A percentile compares a stretch with the other conserved stretches of the same genome.
These are phyloP conservation scores for Dryomyza anilis DNA, from an alignment of 2,888 invertebrate species.

Conservation along the genomic window DNA sequence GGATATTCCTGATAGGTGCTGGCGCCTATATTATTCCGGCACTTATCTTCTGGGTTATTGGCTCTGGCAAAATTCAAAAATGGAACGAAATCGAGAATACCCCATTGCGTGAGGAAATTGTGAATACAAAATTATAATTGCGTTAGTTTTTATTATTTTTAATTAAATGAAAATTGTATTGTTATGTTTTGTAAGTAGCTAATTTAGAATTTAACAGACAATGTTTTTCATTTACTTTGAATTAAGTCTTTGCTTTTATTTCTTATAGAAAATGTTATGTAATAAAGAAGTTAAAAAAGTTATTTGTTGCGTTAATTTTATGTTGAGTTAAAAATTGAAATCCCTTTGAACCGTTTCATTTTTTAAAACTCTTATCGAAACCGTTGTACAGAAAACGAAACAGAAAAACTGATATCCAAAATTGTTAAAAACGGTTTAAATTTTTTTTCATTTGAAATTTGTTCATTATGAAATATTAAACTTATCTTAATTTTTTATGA, in stretches of 20 bases:
- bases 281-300: neutral
- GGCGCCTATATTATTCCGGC: constrained; percentile 73
- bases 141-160: neutral
- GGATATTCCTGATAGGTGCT: constrained; percentile 75
- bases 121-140: constrained; percentile 54
- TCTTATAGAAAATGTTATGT: constrained; percentile 6
- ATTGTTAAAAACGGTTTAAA: neutral
- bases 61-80: constrained; percentile 72
- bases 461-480: too few species aligned
- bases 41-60: constrained; percentile 72
- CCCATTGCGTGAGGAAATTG: constrained; percentile 47
- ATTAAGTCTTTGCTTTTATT: neutral
- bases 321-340: neutral
- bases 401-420: neutral
- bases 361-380: too few species aligned
- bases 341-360: too few species aligned
- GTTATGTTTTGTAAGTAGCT: neutral
- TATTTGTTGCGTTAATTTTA: neutral
- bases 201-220: too few species aligned
- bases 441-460: neutral
- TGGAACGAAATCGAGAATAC: constrained; percentile 67
- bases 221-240: neutral
- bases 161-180: neutral
- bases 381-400: too few species aligned
- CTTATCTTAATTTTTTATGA: neutral